Evolutionary conservation across 2,113 vertebrate genomes (phyloP).

Genomic region (Ageneiosus marmoratus): DNA sequence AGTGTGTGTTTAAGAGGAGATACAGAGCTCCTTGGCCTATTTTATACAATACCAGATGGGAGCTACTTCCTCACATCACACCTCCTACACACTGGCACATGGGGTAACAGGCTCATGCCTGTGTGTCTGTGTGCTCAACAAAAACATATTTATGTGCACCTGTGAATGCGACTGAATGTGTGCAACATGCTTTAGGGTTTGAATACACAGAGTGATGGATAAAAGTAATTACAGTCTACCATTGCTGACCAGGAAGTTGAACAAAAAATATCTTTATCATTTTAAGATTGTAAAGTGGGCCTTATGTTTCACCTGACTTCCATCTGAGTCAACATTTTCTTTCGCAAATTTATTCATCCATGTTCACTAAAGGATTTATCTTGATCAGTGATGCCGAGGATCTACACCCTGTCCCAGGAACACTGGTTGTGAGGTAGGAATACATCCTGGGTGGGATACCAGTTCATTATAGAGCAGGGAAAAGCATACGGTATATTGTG

Average conservation of each 20-base stretch:
- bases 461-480: not conserved
- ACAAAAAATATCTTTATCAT: too few relatives aligned
- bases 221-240: not conserved
- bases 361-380: not conserved
- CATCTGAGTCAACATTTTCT: too few relatives aligned
- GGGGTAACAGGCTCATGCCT: slow-evolving; percentile 29
- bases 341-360: not conserved
- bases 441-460: not conserved
- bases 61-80: slow-evolving; percentile 12
- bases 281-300: not conserved
- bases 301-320: too few relatives aligned
- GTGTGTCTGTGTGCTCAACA: slow-evolving; percentile 3
- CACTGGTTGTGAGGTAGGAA: not conserved
- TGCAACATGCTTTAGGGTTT: slow-evolving; percentile 12
- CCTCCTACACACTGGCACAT: slow-evolving; percentile 25
- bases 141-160: slow-evolving; percentile 24
- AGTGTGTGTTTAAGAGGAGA: slow-evolving; percentile 13
- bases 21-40: slow-evolving; percentile 3
- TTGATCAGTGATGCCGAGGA: not conserved
- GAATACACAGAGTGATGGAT: not conserved
- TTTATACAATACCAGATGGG: slow-evolving; percentile 44
- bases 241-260: not conserved
- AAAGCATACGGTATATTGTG: not conserved
- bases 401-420: not conserved
- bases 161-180: slow-evolving; percentile 23